Percentiles rank a stretch among this genome's conserved stretches.
Conservation (phyloP, 2,888 invertebrate genomes). For the Kuschelorhynchus macadamiae region DNA sequence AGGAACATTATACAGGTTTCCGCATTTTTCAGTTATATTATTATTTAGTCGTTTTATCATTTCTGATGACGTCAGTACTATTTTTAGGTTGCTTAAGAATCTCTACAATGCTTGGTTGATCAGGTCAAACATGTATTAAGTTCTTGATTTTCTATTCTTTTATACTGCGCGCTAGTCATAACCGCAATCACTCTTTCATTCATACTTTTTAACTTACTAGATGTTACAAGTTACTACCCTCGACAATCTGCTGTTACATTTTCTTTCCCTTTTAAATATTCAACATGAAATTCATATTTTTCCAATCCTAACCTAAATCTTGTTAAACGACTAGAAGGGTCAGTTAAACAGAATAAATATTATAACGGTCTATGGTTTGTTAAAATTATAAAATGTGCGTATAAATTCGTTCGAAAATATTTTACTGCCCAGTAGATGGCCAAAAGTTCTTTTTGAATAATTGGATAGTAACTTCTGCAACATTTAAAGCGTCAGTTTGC, state of each 20-base stretch:
- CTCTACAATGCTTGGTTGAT: slow-evolving; percentile 39
- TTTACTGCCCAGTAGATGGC: slow-evolving; percentile 49
- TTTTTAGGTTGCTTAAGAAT: slow-evolving; percentile 31
- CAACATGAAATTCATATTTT: slow-evolving; percentile 48
- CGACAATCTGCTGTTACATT: slow-evolving; percentile 46
- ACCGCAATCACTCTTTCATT: neutral
- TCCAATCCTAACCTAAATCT: slow-evolving; percentile 51
- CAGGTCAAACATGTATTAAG: slow-evolving; percentile 14
- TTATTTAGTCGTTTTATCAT: neutral
- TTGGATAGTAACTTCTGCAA: too few species aligned
- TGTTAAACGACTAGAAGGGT: slow-evolving; percentile 52
- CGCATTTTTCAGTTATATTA: too few species aligned
- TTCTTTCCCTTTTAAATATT: slow-evolving; percentile 44
- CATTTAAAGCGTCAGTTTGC: too few species aligned
- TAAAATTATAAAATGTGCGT: slow-evolving; percentile 50
- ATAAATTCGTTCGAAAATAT: slow-evolving; percentile 43
- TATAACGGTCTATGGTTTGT: slow-evolving; percentile 52
- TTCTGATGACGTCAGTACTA: neutral
- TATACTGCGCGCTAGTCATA: slow-evolving; percentile 18
- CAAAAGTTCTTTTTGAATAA: slow-evolving; percentile 27
- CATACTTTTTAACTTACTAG: slow-evolving; percentile 25
- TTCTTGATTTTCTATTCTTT: slow-evolving; percentile 12
- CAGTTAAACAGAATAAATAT: slow-evolving; percentile 51
- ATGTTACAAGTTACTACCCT: slow-evolving; percentile 26
- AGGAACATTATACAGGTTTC: neutral